phyloP scores from a whole-genome alignment of 1,140 invertebrate genomes.

The Halesus radiatus region DNA sequence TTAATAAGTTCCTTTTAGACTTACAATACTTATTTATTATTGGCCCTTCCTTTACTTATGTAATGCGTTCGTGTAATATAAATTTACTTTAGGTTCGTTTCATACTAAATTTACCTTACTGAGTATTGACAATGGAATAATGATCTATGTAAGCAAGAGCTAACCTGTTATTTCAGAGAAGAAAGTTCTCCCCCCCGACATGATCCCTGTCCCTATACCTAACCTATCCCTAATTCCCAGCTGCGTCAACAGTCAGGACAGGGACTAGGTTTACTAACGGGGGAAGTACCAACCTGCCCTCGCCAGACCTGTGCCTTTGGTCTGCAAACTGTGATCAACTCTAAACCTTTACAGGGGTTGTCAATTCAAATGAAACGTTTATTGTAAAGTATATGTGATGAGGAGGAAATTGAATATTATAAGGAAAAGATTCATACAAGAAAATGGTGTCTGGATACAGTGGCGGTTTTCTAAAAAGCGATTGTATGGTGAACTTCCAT shows the following conservation, averaged over 20 bases:
- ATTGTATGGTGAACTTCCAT: no score
- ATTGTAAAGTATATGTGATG: no score
- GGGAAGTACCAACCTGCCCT: conserved; percentile 8
- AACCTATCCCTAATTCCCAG: conserved; percentile 10
- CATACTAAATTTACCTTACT: not conserved
- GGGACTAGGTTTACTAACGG: not conserved
- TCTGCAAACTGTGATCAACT: conserved; percentile 25
- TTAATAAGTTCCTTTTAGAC: no score
- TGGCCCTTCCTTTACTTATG: no score
- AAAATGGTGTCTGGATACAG: no score
- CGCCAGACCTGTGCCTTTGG: conserved; percentile 17
- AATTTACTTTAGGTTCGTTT: no score
- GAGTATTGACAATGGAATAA: conserved; percentile 9
- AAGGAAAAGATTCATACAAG: no score
- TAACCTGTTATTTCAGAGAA: conserved; percentile 40
- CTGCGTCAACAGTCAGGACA: conserved; percentile 41
- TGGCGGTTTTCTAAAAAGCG: no score
- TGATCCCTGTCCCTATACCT: not conserved
- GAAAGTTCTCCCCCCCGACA: not conserved
- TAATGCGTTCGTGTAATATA: no score
- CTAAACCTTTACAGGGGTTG: conserved; percentile 2
- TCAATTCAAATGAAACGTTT: not conserved
- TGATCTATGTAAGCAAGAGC: conserved; percentile 3
- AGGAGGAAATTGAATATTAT: not conserved
- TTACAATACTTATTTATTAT: no score